phyloP scores from a whole-genome alignment of 1,140 invertebrate species.

The Ruditapes philippinarum region DNA sequence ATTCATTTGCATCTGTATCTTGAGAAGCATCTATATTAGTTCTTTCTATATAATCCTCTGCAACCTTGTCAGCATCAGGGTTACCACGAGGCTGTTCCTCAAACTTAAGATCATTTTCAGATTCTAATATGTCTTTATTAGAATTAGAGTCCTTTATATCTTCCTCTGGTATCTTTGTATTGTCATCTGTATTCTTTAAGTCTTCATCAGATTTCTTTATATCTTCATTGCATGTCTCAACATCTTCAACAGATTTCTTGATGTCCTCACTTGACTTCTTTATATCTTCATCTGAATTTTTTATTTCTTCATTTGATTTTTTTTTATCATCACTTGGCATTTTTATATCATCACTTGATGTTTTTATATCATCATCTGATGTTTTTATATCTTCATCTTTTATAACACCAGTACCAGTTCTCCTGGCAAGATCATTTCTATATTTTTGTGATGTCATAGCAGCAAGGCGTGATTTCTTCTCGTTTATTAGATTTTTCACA shows the following conservation, averaged over 20 bases:
- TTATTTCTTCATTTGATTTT: not conserved
- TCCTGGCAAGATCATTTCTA: slow-evolving; percentile 41
- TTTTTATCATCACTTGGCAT: not conserved
- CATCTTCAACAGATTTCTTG: not conserved
- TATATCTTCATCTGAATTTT: not conserved
- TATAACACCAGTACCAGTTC: slow-evolving; percentile 45
- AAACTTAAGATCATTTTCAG: not conserved
- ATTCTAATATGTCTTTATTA: not conserved
- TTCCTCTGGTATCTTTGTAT: not conserved
- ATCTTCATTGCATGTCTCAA: not conserved
- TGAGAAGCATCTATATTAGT: too few relatives aligned
- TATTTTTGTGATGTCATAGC: slow-evolving; percentile 63
- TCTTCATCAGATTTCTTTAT: not conserved
- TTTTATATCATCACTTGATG: not conserved
- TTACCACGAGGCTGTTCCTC: too few relatives aligned
- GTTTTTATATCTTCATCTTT: slow-evolving; percentile 35
- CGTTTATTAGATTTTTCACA: slow-evolving; percentile 63
- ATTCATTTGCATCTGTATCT: too few relatives aligned
- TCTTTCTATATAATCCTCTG: too few relatives aligned
- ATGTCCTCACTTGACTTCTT: not conserved
- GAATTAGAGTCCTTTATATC: not conserved
- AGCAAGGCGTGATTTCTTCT: slow-evolving; percentile 58
- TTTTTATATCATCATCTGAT: not conserved
- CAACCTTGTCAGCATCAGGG: too few relatives aligned
- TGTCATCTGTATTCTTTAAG: not conserved